Percentiles rank a stretch among this genome's conserved stretches.
Evolutionary conservation across 2,888 invertebrate species (phyloP).

Genomic region (Campopleginae sp.): DNA sequence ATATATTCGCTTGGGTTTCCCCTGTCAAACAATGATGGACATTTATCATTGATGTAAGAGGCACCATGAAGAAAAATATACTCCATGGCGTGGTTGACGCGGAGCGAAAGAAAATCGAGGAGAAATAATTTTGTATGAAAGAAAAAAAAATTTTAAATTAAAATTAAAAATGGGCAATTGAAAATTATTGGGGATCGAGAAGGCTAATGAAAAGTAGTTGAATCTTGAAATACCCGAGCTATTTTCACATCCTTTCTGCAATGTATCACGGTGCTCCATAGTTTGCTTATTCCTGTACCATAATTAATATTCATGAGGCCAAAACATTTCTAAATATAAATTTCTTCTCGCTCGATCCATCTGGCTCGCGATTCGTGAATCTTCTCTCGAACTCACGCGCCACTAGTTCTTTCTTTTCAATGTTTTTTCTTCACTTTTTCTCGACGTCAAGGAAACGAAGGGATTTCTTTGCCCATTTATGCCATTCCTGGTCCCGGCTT

Average conservation of each 20-base stretch:
- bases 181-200: not conserved
- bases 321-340: constrained; percentile 48
- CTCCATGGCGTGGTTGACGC: not conserved
- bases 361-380: constrained; percentile 29
- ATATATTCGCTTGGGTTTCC: not conserved
- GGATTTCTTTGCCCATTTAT: constrained; percentile 10
- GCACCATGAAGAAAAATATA: not conserved
- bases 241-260: constrained; percentile 21
- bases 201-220: not conserved
- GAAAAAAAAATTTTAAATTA: too few species aligned
- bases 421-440: not conserved
- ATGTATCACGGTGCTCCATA: constrained; percentile 4
- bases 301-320: constrained; percentile 54
- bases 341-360: constrained; percentile 30
- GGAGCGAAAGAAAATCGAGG: not conserved
- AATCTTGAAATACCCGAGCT: constrained; percentile 2
- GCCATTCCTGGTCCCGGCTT: not conserved
- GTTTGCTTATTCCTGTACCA: constrained; percentile 47
- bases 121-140: not conserved
- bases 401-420: not conserved
- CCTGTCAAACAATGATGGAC: not conserved
- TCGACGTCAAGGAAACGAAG: constrained; percentile 15
- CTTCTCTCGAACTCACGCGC: not conserved
- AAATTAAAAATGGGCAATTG: not conserved
- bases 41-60: not conserved